Conservation (phyloP, 1,140 invertebrate species). For the Drosophila equinoxialis region DNA sequence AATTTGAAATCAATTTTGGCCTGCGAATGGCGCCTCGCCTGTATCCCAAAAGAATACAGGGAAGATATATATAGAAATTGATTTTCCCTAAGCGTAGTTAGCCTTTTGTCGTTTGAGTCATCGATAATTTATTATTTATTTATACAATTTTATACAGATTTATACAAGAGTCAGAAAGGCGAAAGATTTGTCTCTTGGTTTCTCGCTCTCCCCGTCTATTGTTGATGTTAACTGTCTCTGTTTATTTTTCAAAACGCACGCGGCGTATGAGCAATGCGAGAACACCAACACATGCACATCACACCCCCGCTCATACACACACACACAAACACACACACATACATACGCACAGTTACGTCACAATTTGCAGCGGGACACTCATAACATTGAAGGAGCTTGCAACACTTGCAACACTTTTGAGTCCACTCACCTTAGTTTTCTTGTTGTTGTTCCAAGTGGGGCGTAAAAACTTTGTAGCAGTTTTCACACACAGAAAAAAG, state of each 20-base stretch:
- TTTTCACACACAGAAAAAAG: neutral
- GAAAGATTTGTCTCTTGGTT: conserved; percentile 2
- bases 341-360: conserved; percentile 60
- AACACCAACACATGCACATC: conserved; percentile 16
- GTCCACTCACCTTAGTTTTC: conserved; percentile 71
- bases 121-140: conserved; percentile 21
- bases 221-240: conserved; percentile 19
- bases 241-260: conserved; percentile 59
- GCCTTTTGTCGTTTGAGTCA: neutral
- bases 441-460: conserved; percentile 32
- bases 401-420: conserved; percentile 50
- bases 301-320: conserved; percentile 1
- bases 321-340: conserved; percentile 13
- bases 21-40: neutral
- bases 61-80: conserved; percentile 5
- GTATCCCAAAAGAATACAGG: neutral
- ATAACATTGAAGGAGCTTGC: conserved; percentile 40
- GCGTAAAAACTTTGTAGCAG: conserved; percentile 29
- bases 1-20: conserved; percentile 12
- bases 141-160: conserved; percentile 14
- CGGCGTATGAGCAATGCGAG: conserved; percentile 73
- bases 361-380: conserved; percentile 26
- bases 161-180: neutral
- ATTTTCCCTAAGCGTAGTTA: neutral
- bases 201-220: too few species aligned